Percentiles rank a stretch among this genome's conserved stretches.
Conservation (phyloP, 2,113 vertebrate genomes). For the Tachysurus fulvidraco region DNA sequence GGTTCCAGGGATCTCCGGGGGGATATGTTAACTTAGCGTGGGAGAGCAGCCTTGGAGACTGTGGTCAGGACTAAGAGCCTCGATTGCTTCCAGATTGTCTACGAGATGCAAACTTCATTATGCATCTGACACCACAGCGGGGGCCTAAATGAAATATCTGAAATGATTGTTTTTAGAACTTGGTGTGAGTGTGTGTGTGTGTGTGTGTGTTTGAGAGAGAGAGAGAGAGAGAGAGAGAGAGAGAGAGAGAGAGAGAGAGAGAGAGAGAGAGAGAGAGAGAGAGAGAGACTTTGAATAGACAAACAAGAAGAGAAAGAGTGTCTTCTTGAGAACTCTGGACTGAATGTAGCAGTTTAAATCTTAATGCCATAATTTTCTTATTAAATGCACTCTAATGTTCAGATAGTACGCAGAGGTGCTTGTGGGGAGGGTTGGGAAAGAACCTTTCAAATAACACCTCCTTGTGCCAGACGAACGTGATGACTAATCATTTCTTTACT, state of each 20-base stretch:
- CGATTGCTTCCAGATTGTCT: slow-evolving; percentile 74
- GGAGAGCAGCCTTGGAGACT: slow-evolving; percentile 65
- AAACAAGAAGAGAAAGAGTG: slow-evolving; percentile 47
- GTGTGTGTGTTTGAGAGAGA: no score
- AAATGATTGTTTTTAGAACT: neutral
- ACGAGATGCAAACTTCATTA: slow-evolving; percentile 51
- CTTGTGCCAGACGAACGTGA: slow-evolving; percentile 20
- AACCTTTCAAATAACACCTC: neutral
- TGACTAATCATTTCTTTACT: neutral
- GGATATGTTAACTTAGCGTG: slow-evolving; percentile 64
- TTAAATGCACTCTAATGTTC: neutral
- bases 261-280: neutral
- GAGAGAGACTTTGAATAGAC: neutral
- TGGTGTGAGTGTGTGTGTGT: neutral
- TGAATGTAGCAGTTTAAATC: slow-evolving; percentile 24
- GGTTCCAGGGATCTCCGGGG: slow-evolving; percentile 54
- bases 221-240: neutral
- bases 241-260: no score
- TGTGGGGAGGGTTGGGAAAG: slow-evolving; percentile 9
- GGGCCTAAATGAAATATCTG: slow-evolving; percentile 41
- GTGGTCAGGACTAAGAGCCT: slow-evolving; percentile 65
- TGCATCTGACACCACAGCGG: neutral
- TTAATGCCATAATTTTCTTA: neutral
- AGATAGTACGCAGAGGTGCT: neutral
- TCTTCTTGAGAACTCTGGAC: slow-evolving; percentile 39